Percentiles rank a stretch among this genome's conserved stretches.
Evolutionary conservation across 2,888 invertebrate genomes (phyloP).

Genomic region (Portevinia maculata): DNA sequence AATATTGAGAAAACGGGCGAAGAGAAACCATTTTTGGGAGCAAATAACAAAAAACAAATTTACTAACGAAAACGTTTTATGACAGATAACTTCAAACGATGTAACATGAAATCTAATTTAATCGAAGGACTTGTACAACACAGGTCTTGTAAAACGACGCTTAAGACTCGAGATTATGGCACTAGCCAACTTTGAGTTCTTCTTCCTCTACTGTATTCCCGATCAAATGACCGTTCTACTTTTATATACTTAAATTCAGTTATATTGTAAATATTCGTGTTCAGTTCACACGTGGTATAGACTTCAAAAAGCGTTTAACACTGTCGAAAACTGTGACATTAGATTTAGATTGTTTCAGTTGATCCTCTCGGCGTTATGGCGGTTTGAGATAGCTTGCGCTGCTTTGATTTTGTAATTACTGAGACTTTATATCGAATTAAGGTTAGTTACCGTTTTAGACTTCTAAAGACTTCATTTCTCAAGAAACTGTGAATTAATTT

Average conservation of each 20-base stretch:
- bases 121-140: conserved; percentile 30
- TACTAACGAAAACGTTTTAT: conserved; percentile 78
- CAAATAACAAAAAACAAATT: conserved; percentile 79
- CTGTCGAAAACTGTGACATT: conserved; percentile 48
- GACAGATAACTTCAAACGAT: conserved; percentile 28
- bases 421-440: too few species aligned
- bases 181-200: conserved; percentile 15
- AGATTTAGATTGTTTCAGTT: conserved; percentile 27
- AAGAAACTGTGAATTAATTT: too few species aligned
- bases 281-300: conserved; percentile 41
- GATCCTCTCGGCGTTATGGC: conserved; percentile 27
- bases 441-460: too few species aligned
- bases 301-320: conserved; percentile 38
- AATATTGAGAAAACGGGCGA: conserved; percentile 90
- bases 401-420: not conserved
- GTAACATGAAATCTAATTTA: conserved; percentile 19
- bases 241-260: conserved; percentile 41
- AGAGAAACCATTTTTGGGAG: conserved; percentile 85
- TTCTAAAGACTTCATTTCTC: too few species aligned
- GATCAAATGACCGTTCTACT: conserved; percentile 58
- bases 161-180: conserved; percentile 28
- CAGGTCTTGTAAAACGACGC: conserved; percentile 27
- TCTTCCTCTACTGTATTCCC: conserved; percentile 31
- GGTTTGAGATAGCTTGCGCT: not conserved
- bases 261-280: conserved; percentile 46